Evolutionary conservation across 2,113 vertebrate genomes (phyloP).

Genomic region (Syrmaticus mikado): DNA sequence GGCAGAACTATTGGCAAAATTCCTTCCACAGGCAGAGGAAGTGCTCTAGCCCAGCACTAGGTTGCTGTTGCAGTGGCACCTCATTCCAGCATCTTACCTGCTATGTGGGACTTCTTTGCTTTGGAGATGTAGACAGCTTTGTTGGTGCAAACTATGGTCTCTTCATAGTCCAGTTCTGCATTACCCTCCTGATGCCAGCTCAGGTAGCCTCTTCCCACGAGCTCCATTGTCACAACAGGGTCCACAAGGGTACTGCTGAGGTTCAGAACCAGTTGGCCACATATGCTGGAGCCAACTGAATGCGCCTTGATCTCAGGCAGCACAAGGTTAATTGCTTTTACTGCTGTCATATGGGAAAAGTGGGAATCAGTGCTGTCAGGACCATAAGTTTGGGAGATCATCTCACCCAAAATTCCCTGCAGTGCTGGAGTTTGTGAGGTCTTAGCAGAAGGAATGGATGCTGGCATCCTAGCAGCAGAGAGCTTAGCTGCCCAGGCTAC

Average conservation of each 20-base stretch:
- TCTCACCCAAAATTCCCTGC: fast-evolving
- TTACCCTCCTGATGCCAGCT: neutral
- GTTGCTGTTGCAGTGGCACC: fast-evolving
- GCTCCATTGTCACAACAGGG: neutral
- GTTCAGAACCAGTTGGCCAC: neutral
- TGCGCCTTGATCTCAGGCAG: neutral
- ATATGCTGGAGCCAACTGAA: neutral
- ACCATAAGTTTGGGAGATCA: neutral
- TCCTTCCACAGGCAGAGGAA: neutral
- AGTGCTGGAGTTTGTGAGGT: neutral
- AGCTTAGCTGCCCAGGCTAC: neutral
- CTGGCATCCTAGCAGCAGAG: neutral
- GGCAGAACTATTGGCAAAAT: neutral
- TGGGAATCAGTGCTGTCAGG: neutral
- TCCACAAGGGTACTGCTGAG: neutral
- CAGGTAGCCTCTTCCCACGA: neutral
- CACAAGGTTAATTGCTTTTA: neutral
- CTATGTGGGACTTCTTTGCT: neutral
- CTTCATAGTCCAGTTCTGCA: neutral
- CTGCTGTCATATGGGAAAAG: neutral
- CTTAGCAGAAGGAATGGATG: fast-evolving
- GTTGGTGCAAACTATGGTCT: neutral
- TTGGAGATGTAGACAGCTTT: neutral
- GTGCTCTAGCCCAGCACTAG: neutral
- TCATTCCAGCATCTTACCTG: neutral